Base-by-base conservation (phyloP, 2,888 invertebrate species). In the Diplazon laetatorius region DNA sequence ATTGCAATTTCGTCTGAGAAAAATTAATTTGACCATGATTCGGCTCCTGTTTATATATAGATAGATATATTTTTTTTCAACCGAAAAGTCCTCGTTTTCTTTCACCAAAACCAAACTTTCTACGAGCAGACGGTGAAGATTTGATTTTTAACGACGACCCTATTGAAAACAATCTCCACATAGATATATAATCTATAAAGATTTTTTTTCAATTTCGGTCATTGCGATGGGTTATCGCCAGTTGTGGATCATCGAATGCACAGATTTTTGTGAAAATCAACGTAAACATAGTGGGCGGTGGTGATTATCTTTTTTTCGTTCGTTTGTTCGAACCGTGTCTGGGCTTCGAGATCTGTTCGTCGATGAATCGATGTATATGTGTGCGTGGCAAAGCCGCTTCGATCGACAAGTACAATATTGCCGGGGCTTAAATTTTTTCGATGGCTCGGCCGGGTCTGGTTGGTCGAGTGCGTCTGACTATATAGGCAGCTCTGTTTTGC, bases 361-460 rank as follows among this genome's bases (percentile, higher is more conserved):
- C 37, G 52, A 46, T 42, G 48, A 60, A 39, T 55, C 37, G 22
- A 25, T 39, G 12, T 14, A 30, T 35, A 14, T 50, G 50, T 55
- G 35, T 20, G 25, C 50, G 22, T 48, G 18, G 63, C 62, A 73
- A 73, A 76, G 60, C 68, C 42, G 55, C 68, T 72, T 77, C 68
- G 68, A 73, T 72, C 62, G 68, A 69, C n/a, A n/a, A 63, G 68
- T 42, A 68, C 72, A 69, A 77, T 73, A 77, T 77, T 68, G 72
- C 55, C 48, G 25, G 66, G 68, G 66, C 57, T 73, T 69, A 59
- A 63, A 62, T 70, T 71, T n/a, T 76, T 65, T 76, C 76, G 71
- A 76, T 72, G 46, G 9, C 22, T 52, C 44, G 12, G 35, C 25
- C 30, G 4, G 48, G 35, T 52, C 50, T 60, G 60, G 12, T 20